Percentiles rank a stretch among this genome's conserved stretches.
Evolutionary conservation across 2,888 invertebrate species (phyloP).

Genomic region (Xylophagus ater): DNA sequence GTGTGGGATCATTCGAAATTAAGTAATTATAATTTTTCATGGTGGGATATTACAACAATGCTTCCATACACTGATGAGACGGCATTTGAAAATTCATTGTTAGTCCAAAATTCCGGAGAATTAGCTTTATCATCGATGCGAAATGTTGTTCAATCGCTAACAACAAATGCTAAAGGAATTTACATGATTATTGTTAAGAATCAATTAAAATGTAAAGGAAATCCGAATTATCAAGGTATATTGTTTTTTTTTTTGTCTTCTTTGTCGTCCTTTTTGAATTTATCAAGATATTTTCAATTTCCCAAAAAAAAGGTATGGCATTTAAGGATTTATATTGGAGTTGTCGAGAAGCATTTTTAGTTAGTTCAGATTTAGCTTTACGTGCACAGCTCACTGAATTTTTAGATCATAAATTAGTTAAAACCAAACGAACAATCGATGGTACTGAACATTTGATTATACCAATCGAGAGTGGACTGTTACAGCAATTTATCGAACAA

Average conservation of each 20-base stretch:
- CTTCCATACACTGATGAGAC: constrained; percentile 74
- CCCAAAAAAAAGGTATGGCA: constrained; percentile 72
- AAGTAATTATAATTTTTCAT: constrained; percentile 76
- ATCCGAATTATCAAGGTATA: constrained; percentile 63
- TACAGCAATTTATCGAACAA: constrained; percentile 68
- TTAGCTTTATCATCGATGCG: constrained; percentile 74
- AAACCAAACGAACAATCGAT: constrained; percentile 64
- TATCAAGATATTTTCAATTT: constrained; percentile 18
- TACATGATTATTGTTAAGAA: constrained; percentile 71
- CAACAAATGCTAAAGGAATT: constrained; percentile 75
- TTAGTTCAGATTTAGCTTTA: constrained; percentile 83
- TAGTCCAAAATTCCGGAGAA: constrained; percentile 67
- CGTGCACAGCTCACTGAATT: constrained; percentile 91
- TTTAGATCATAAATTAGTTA: constrained; percentile 85
- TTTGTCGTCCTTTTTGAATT: neutral
- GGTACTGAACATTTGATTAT: constrained; percentile 73
- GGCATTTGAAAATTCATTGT: constrained; percentile 69
- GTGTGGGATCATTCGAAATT: constrained; percentile 85
- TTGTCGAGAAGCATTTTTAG: constrained; percentile 80
- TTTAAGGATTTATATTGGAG: constrained; percentile 79
- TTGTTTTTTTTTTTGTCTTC: neutral
- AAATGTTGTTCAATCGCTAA: constrained; percentile 84
- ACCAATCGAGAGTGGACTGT: constrained; percentile 58
- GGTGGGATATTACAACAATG: constrained; percentile 85
- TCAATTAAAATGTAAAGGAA: constrained; percentile 65